phyloP scores from a whole-genome alignment of 2,797 vertebrate genomes.

The Linurgus olivaceus region DNA sequence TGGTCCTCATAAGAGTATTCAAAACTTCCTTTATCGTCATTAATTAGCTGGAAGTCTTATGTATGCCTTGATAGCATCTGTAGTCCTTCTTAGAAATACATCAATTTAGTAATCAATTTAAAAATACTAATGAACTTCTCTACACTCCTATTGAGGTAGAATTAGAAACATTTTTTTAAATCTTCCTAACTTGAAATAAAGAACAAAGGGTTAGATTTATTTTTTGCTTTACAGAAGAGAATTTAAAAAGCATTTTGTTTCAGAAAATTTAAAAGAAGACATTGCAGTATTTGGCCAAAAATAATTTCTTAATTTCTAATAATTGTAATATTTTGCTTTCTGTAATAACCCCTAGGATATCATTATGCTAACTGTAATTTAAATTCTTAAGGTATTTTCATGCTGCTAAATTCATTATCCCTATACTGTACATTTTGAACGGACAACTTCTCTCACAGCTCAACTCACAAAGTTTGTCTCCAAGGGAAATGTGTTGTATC shows the following conservation, averaged over 20 bases:
- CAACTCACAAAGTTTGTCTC: background rate
- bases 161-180: background rate
- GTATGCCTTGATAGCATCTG: background rate
- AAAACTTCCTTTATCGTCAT: background rate
- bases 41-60: slow-evolving; percentile 8
- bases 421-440: background rate
- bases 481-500: background rate
- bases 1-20: background rate
- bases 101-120: background rate
- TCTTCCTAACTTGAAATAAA: background rate
- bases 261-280: background rate
- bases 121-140: background rate
- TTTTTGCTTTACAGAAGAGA: background rate
- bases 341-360: background rate
- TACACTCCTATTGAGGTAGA: background rate
- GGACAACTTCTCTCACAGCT: background rate
- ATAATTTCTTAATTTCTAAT: background rate
- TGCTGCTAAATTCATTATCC: background rate
- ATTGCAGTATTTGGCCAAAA: background rate
- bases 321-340: background rate
- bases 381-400: background rate
- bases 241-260: background rate
- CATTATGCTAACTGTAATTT: background rate
- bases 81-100: background rate
- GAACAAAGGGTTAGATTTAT: background rate